Evolutionary conservation across 1,140 invertebrate species (phyloP).

Genomic region (Idris sp.): DNA sequence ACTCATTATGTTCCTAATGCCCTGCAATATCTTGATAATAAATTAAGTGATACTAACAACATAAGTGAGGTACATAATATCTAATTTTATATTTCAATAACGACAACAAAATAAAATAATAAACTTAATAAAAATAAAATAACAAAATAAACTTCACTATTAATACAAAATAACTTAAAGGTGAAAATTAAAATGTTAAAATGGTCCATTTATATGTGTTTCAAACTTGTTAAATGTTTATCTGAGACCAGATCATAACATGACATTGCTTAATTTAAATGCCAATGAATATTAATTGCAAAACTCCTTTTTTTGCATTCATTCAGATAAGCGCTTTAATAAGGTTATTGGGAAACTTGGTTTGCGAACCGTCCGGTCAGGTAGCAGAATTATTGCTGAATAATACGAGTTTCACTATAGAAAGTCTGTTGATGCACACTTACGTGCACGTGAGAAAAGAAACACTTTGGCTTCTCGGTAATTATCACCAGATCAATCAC

Average conservation of each 20-base stretch:
- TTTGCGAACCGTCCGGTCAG: slow-evolving; percentile 60
- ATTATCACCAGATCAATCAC: slow-evolving; percentile 14
- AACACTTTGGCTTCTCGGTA: slow-evolving; percentile 74
- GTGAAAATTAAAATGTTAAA: too few species aligned
- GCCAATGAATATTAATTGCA: slow-evolving; percentile 24
- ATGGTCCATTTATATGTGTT: too few species aligned
- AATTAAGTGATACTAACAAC: slow-evolving; percentile 20
- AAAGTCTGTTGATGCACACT: slow-evolving; percentile 64
- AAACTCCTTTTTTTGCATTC: slow-evolving; percentile 13
- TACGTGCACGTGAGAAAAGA: slow-evolving; percentile 70
- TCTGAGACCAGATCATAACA: background rate
- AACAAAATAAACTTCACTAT: too few species aligned
- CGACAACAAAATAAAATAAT: too few species aligned
- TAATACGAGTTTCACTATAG: slow-evolving; percentile 60
- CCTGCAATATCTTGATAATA: slow-evolving; percentile 36
- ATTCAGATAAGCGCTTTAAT: slow-evolving; percentile 68
- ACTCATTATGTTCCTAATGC: slow-evolving; percentile 29
- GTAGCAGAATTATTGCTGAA: slow-evolving; percentile 63
- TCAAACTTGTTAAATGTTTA: too few species aligned
- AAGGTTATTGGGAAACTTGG: slow-evolving; percentile 69
- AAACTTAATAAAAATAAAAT: too few species aligned
- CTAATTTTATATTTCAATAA: too few species aligned
- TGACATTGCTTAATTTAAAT: too few species aligned
- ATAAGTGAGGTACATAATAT: too few species aligned
- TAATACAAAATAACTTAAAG: too few species aligned